Percentiles rank a stretch among this genome's conserved stretches.
Conservation (phyloP, 1,140 invertebrate species). For the Aphaenogaster ashmeadi region DNA sequence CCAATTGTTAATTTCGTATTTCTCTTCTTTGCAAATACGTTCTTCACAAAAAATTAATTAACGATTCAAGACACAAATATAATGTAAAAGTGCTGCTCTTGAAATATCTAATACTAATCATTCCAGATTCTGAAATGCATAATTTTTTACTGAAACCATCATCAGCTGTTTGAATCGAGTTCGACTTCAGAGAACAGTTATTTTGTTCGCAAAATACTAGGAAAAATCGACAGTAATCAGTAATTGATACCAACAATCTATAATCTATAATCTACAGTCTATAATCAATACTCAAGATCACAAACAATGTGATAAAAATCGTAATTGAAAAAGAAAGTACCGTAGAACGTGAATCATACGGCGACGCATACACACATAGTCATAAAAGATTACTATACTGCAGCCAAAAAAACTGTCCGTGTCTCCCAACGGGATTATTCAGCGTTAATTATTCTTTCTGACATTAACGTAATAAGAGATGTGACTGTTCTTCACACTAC, state of each 20-base stretch:
- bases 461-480: not conserved
- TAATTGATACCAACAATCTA: not conserved
- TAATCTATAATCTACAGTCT: not conserved
- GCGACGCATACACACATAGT: not conserved
- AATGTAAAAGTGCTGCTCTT: not conserved
- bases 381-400: not conserved
- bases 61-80: not conserved
- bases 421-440: not conserved
- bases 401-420: not conserved
- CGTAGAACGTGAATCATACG: not conserved
- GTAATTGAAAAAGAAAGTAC: not conserved
- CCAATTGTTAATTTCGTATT: not conserved
- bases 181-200: not conserved
- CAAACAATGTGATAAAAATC: not conserved
- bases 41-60: not conserved
- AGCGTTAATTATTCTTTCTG: constrained; percentile 29
- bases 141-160: not conserved
- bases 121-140: not conserved
- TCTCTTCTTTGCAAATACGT: constrained; percentile 1
- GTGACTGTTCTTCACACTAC: not conserved
- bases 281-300: not conserved
- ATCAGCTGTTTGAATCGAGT: not conserved
- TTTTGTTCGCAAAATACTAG: not conserved
- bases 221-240: not conserved
- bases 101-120: not conserved